Evolutionary conservation across 2,888 invertebrate genomes (phyloP).

Genomic region (Calliopum simillimum): DNA sequence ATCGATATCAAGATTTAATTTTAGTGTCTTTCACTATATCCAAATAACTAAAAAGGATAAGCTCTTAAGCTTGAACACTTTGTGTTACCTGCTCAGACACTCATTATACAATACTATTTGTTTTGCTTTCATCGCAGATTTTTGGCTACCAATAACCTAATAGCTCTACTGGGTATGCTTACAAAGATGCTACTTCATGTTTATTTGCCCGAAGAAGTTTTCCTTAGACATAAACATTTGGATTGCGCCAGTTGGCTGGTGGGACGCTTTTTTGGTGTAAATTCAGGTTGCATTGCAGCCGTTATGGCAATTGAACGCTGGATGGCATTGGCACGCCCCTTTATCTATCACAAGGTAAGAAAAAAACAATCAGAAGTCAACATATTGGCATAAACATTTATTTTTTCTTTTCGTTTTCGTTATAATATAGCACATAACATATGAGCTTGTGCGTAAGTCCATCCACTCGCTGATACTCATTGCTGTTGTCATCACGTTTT

Average conservation of each 20-base stretch:
- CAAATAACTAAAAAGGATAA: too few relatives aligned
- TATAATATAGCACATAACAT: slow-evolving; percentile 79
- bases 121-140: slow-evolving; percentile 70
- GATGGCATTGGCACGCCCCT: slow-evolving; percentile 87
- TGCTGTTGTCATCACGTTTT: slow-evolving; percentile 78
- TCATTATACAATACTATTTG: too few relatives aligned
- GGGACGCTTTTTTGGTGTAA: slow-evolving; percentile 85
- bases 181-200: slow-evolving; percentile 73
- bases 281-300: slow-evolving; percentile 88
- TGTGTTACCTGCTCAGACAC: too few relatives aligned
- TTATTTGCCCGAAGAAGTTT: slow-evolving; percentile 61
- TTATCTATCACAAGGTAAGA: slow-evolving; percentile 86
- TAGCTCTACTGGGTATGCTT: slow-evolving; percentile 84
- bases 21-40: too few relatives aligned
- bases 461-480: slow-evolving; percentile 78
- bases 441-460: slow-evolving; percentile 78
- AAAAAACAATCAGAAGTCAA: not conserved
- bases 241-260: slow-evolving; percentile 72
- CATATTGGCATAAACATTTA: not conserved
- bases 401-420: not conserved
- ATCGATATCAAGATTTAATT: too few relatives aligned
- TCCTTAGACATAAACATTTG: slow-evolving; percentile 54
- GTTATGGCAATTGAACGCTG: slow-evolving; percentile 91
- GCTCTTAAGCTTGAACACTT: too few relatives aligned
- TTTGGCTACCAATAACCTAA: slow-evolving; percentile 82